Evolutionary conservation across 1,140 invertebrate species (phyloP).

Genomic region (Drosophila setifemur): DNA sequence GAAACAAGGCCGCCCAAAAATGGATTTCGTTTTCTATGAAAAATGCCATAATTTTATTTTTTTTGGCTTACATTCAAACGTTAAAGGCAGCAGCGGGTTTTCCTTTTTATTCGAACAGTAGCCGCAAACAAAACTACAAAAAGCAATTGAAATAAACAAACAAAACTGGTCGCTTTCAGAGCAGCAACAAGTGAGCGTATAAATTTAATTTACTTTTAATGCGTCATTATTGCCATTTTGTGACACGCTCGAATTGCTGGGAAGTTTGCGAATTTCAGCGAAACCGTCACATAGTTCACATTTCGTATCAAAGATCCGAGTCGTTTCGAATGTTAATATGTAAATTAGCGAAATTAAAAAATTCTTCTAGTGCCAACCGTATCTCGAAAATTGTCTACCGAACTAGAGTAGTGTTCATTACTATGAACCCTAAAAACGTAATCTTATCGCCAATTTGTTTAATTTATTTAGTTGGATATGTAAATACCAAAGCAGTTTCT

Average conservation of each 20-base stretch:
- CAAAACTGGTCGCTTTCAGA: neutral
- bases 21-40: conserved; percentile 43
- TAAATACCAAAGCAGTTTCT: too few relatives aligned
- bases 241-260: conserved; percentile 21
- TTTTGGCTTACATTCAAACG: conserved; percentile 29
- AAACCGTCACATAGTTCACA: neutral
- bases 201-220: conserved; percentile 65
- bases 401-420: too few relatives aligned
- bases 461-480: too few relatives aligned
- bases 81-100: conserved; percentile 53
- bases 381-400: too few relatives aligned
- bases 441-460: too few relatives aligned
- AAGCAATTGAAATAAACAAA: conserved; percentile 23
- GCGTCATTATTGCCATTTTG: conserved; percentile 65
- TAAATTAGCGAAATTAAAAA: neutral
- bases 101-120: conserved; percentile 23
- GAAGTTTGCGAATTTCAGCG: neutral
- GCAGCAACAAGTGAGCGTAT: conserved; percentile 57
- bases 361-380: too few relatives aligned
- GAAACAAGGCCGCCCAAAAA: conserved; percentile 44
- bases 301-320: conserved; percentile 14
- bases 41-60: conserved; percentile 24
- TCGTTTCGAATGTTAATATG: neutral
- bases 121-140: conserved; percentile 29
- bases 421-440: too few relatives aligned